Base-by-base conservation (phyloP, 2,113 vertebrate genomes). In the Lipophrys pholis region DNA sequence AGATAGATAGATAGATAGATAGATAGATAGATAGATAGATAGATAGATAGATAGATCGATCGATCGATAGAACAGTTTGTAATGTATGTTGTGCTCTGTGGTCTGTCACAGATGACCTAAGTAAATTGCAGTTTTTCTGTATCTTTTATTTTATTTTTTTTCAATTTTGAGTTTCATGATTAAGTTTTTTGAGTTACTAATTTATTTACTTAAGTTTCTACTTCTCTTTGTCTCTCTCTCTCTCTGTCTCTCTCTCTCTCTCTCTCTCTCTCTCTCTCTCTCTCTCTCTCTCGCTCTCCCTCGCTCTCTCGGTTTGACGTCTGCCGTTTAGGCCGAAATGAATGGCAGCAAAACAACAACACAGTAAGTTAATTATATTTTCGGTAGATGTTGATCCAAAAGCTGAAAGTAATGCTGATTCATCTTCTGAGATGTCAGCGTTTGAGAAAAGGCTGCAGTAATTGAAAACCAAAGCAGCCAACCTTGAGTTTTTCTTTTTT, bases 401-500 rank as follows among this genome's bases (percentile, higher is more conserved):
- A 76, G 54, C 54, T 71, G 10, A 74, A 73, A 66, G 53, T 68
- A 79, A 79, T 72, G 69, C 61, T 71, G 58, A 80, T 82, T 86
- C 43, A 78, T 86, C 76, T 70, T 67, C 55, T 74, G 52, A 76
- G 73, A 84, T 35, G 11, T 83, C 81, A 82, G 21, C 48, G 64
- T 76, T 82, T 74, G 35, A 50, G n/a, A 78, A 82, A 65, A 88
- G 75, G 77, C 78, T 73, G 51, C 5, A 0, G 75, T 71, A 83
- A 86, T 75, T 87, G 82, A 73, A 92, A 78, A 82, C 64, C 55
- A 57, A 76, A 82, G 73, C 46, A 49, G 62, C 78, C 76, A 65
- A 83, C 78, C 78, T 87, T 78, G 76, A 77, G 30, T 12, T 30
- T 30, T 30, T 30, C 4, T 30, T 4, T 30, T 2, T 30, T 30